These are phyloP conservation scores for Dorcus hopei DNA, from an alignment of 2,888 invertebrate genomes.

Conservation along the genomic window DNA sequence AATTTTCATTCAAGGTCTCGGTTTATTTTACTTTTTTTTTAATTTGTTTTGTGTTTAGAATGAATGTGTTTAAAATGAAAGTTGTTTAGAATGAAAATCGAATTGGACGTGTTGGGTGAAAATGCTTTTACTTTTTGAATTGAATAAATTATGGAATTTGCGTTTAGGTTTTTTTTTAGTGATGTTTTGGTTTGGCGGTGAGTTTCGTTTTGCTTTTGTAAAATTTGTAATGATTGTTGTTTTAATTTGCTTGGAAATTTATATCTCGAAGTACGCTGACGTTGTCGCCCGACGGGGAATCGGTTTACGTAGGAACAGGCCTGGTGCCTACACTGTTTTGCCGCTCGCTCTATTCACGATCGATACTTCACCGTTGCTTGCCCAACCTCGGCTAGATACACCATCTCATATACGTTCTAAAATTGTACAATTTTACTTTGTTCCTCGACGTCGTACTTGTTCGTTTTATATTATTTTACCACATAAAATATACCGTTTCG, in stretches of 20 bases:
- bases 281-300: constrained; percentile 20
- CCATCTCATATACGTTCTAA: constrained; percentile 1
- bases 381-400: constrained; percentile 1
- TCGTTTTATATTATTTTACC: background rate
- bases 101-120: too few relatives aligned
- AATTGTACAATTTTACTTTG: constrained; percentile 3
- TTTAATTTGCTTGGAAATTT: background rate
- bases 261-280: constrained; percentile 10
- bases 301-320: constrained; percentile 28
- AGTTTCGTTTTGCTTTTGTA: background rate
- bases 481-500: background rate
- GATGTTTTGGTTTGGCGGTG: background rate
- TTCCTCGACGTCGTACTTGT: background rate
- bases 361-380: constrained; percentile 3
- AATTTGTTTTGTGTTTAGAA: too few relatives aligned
- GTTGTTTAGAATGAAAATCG: too few relatives aligned
- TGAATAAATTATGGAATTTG: too few relatives aligned
- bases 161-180: background rate
- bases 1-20: too few relatives aligned
- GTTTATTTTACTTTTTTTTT: too few relatives aligned
- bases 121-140: too few relatives aligned
- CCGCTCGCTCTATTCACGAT: constrained; percentile 3
- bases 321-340: constrained; percentile 19
- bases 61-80: too few relatives aligned
- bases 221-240: background rate